Conservation (phyloP, 2,797 vertebrate species). For the Lagothrix lagotricha region DNA sequence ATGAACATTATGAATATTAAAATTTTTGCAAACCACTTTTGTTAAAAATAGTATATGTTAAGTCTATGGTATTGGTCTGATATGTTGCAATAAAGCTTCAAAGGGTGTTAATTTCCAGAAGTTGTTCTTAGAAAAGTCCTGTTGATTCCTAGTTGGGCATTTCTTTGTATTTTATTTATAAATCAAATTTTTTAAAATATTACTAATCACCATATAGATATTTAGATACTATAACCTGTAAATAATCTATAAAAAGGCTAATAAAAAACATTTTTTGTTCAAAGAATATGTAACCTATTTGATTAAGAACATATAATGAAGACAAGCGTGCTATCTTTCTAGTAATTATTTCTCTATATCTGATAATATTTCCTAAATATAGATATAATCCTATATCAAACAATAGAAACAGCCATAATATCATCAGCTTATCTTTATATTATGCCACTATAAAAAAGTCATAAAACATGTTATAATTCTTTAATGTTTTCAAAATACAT, state of each 20-base stretch:
- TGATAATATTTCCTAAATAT: background rate
- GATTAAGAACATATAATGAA: background rate
- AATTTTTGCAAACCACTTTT: background rate
- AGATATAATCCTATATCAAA: background rate
- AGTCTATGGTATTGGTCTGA: background rate
- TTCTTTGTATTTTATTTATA: background rate
- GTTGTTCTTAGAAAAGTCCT: background rate
- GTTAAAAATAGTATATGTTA: background rate
- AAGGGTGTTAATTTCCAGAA: background rate
- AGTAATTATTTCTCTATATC: background rate
- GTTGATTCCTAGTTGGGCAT: background rate
- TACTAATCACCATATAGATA: background rate
- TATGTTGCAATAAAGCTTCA: background rate
- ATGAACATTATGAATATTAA: background rate
- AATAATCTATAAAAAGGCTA: background rate
- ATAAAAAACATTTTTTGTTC: background rate
- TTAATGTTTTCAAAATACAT: background rate
- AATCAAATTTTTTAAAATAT: background rate
- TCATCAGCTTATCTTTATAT: background rate
- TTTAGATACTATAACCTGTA: background rate
- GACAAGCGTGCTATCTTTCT: background rate
- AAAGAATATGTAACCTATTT: background rate
- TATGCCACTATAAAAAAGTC: background rate
- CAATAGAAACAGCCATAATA: background rate
- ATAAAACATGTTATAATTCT: background rate